Conservation (phyloP, 2,797 vertebrate species). For the Enteromius paludinosus region DNA sequence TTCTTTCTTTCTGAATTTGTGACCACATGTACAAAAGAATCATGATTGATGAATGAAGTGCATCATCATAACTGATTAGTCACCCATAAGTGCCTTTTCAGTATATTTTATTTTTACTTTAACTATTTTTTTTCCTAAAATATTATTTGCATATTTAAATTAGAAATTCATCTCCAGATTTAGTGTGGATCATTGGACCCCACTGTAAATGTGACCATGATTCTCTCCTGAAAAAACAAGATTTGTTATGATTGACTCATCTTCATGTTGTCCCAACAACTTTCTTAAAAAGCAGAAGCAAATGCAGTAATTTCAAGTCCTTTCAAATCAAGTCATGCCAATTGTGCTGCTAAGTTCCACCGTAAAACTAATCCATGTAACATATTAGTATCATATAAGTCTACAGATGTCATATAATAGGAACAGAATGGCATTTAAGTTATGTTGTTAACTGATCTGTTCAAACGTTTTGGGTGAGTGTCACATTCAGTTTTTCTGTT, state of each 20-base stretch:
- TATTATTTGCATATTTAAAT: neutral
- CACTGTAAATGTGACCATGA: neutral
- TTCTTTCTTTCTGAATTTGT: neutral
- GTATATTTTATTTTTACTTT: no score
- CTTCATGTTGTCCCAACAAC: no score
- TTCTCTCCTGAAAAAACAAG: neutral
- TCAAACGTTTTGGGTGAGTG: neutral
- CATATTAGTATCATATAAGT: neutral
- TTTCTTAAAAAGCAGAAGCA: neutral
- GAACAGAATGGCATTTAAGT: neutral
- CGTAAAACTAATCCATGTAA: neutral
- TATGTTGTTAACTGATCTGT: neutral
- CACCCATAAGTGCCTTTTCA: no score
- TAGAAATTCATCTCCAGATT: neutral
- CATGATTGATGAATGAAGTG: neutral
- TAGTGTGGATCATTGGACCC: neutral
- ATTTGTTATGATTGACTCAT: neutral
- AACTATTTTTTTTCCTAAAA: neutral
- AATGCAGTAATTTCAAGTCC: neutral
- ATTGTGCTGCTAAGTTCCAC: neutral
- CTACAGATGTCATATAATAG: neutral
- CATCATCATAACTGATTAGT: no score
- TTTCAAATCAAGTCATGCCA: neutral
- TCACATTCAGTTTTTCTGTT: neutral
- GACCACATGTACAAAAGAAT: neutral